Evolutionary conservation across 2,113 vertebrate species (phyloP).

Genomic region (Oreotrochilus melanogaster): DNA sequence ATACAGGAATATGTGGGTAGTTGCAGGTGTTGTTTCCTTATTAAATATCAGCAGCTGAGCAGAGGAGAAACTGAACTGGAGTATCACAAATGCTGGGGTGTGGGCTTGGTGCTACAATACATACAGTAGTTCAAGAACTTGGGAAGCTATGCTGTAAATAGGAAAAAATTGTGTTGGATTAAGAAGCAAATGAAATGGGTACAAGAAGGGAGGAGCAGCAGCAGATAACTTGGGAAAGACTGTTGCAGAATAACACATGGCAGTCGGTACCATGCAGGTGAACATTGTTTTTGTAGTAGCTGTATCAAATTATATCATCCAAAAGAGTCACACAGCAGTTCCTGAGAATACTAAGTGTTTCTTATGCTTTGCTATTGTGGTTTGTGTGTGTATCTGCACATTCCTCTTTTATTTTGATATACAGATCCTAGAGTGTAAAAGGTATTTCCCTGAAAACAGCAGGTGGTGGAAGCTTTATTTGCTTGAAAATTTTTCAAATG

Average conservation of each 20-base stretch:
- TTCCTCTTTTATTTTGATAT: neutral
- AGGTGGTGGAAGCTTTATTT: neutral
- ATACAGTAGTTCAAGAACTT: neutral
- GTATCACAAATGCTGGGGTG: neutral
- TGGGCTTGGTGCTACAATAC: neutral
- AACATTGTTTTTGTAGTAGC: neutral
- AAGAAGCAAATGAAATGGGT: neutral
- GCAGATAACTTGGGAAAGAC: neutral
- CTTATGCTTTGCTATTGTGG: neutral
- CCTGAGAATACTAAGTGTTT: neutral
- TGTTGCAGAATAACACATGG: rapidly evolving
- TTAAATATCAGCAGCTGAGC: neutral
- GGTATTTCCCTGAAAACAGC: neutral
- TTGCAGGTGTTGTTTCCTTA: neutral
- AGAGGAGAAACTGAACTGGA: neutral
- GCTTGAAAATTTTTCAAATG: neutral
- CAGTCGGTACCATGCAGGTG: neutral
- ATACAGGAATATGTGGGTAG: neutral
- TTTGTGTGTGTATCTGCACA: neutral
- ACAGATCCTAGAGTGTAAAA: neutral
- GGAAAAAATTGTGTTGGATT: neutral
- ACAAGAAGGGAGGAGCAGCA: neutral
- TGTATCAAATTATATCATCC: neutral
- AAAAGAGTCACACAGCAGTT: neutral
- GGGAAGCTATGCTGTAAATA: neutral